A percentile compares a stretch with the other conserved stretches of the same genome.
phyloP scores from a whole-genome alignment of 2,888 invertebrate genomes.

The Tenthredo amoena region DNA sequence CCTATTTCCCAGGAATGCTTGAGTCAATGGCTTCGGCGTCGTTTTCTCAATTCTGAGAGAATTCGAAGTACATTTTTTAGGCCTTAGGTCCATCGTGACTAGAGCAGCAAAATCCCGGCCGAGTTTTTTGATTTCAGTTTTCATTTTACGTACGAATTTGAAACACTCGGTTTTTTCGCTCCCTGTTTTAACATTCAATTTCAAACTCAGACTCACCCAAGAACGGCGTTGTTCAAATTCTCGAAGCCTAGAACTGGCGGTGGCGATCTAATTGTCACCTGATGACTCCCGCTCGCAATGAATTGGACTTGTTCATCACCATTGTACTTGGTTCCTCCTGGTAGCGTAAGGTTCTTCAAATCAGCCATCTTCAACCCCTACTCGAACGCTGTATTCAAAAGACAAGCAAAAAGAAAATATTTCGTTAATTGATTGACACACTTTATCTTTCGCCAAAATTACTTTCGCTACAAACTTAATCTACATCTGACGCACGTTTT shows the following conservation, averaged over 20 bases:
- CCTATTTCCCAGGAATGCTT: slow-evolving; percentile 1
- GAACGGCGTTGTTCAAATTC: slow-evolving; percentile 84
- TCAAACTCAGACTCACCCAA: slow-evolving; percentile 82
- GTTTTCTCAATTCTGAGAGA: neutral
- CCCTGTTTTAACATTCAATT: neutral
- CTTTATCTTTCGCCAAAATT: neutral
- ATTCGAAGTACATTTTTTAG: neutral
- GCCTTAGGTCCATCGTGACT: neutral
- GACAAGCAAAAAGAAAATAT: slow-evolving; percentile 9
- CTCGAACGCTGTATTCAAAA: slow-evolving; percentile 56
- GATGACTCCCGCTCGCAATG: slow-evolving; percentile 73
- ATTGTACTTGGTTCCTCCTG: slow-evolving; percentile 70
- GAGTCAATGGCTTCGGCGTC: neutral
- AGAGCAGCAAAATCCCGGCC: neutral
- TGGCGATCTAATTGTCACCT: slow-evolving; percentile 77
- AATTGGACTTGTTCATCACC: slow-evolving; percentile 76
- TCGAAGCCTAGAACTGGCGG: slow-evolving; percentile 79
- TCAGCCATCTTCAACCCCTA: slow-evolving; percentile 70
- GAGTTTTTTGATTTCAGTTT: neutral
- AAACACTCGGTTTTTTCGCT: neutral
- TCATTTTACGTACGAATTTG: neutral
- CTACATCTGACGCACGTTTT: neutral
- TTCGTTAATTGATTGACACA: neutral
- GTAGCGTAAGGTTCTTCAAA: slow-evolving; percentile 72
- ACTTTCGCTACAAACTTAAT: neutral